Conservation (phyloP, 2,888 invertebrate genomes). For the Leucophora obtusa region DNA sequence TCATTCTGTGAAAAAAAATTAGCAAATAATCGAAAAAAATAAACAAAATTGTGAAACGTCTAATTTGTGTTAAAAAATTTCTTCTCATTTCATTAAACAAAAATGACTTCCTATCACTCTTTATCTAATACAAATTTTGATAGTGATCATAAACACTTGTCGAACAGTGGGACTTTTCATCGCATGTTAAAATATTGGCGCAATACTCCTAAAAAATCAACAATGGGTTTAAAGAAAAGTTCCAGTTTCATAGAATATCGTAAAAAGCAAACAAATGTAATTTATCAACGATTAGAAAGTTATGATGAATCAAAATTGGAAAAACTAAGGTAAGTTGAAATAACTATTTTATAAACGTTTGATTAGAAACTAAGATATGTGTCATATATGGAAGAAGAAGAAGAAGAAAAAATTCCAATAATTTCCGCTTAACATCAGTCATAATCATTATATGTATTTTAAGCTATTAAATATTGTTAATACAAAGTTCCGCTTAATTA, state of each 20-base stretch:
- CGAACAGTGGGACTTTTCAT: constrained; percentile 67
- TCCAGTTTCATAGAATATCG: constrained; percentile 72
- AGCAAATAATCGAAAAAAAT: neutral
- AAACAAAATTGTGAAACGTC: neutral
- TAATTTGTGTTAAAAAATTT: neutral
- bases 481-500: constrained; percentile 15
- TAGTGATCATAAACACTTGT: constrained; percentile 6
- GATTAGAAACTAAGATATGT: neutral
- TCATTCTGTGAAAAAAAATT: neutral
- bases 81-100: neutral
- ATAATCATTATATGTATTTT: constrained; percentile 14
- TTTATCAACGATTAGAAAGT: constrained; percentile 73
- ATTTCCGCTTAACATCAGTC: constrained; percentile 15
- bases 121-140: constrained; percentile 65
- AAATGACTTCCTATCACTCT: constrained; percentile 71
- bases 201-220: constrained; percentile 69
- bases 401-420: neutral
- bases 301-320: constrained; percentile 72
- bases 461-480: neutral
- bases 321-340: constrained; percentile 69
- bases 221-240: constrained; percentile 70
- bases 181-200: constrained; percentile 74
- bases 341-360: neutral
- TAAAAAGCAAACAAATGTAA: constrained; percentile 56
- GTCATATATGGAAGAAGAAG: neutral